These are phyloP conservation scores for Parnassius mnemosyne DNA, from an alignment of 2,888 invertebrate species.

Conservation along the genomic window DNA sequence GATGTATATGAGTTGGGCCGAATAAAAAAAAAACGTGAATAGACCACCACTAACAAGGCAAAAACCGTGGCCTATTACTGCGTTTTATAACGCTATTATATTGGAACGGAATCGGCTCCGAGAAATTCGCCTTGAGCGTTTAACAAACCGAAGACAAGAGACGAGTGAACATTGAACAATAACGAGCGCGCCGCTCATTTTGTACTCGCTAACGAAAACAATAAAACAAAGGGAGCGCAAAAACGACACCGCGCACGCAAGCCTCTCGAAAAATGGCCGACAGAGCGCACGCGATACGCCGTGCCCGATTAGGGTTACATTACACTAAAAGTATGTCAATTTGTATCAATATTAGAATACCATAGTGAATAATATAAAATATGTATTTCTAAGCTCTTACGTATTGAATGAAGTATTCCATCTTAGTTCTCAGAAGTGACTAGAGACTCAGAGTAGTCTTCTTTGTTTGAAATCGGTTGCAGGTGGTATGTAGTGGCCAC, in stretches of 20 bases:
- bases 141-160: constrained; percentile 45
- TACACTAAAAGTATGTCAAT: neutral
- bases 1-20: constrained; percentile 37
- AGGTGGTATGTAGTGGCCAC: too few species aligned
- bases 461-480: too few species aligned
- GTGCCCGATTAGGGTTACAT: constrained; percentile 28
- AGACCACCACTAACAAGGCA: constrained; percentile 57
- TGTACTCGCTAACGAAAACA: constrained; percentile 63
- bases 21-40: constrained; percentile 54
- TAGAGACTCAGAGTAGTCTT: too few species aligned
- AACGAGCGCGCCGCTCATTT: constrained; percentile 62
- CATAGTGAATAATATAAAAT: too few species aligned
- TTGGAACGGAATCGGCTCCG: constrained; percentile 44
- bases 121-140: constrained; percentile 47
- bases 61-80: constrained; percentile 50
- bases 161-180: constrained; percentile 66
- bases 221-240: constrained; percentile 70
- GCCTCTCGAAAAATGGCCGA: constrained; percentile 66
- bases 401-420: too few species aligned
- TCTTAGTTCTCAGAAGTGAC: too few species aligned
- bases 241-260: constrained; percentile 67
- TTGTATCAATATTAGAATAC: too few species aligned
- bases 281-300: constrained; percentile 50
- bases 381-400: too few species aligned
- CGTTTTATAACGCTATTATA: constrained; percentile 56